phyloP scores from a whole-genome alignment of 2,113 vertebrate species.

The Menura novaehollandiae region DNA sequence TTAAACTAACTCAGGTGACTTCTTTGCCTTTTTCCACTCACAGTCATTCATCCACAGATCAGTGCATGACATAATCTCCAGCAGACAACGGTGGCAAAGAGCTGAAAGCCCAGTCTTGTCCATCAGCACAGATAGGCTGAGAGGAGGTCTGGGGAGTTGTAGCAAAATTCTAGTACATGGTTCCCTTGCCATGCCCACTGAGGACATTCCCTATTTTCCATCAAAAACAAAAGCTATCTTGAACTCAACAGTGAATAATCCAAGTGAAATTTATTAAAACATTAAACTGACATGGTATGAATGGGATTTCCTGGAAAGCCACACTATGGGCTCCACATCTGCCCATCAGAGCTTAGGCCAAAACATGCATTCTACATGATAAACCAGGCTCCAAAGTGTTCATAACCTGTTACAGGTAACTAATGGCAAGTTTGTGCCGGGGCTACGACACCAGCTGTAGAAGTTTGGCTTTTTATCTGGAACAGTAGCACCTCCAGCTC shows the following conservation, averaged over 20 bases:
- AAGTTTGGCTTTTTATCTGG: not conserved
- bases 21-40: not conserved
- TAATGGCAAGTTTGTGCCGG: not conserved
- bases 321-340: not conserved
- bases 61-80: not conserved
- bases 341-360: not conserved
- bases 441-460: not conserved
- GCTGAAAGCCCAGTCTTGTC: not conserved
- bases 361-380: not conserved
- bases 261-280: not conserved
- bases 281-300: not conserved
- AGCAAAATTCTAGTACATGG: not conserved
- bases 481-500: not conserved
- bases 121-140: not conserved
- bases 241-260: not conserved
- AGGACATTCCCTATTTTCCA: not conserved
- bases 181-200: not conserved
- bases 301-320: not conserved
- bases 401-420: not conserved
- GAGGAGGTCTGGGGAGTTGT: not conserved
- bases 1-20: not conserved
- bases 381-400: not conserved
- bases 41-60: not conserved
- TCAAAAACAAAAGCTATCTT: not conserved
- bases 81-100: not conserved